phyloP scores from a whole-genome alignment of 2,797 vertebrate species.

The Danio aesculapii region DNA sequence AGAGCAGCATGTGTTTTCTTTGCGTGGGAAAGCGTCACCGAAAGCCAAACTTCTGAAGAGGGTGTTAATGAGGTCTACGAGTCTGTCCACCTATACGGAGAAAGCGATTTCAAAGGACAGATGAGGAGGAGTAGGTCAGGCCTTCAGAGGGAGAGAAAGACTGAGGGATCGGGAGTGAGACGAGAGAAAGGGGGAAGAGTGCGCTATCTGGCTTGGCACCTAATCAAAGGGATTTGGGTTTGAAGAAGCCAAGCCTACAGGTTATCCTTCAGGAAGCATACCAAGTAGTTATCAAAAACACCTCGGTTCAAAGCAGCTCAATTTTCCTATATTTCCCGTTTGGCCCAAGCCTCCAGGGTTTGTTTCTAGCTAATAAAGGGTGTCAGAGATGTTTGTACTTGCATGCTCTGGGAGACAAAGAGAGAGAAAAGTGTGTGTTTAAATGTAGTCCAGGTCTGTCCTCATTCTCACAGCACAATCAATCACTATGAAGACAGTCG shows the following conservation, averaged over 20 bases:
- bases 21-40: slow-evolving; percentile 69
- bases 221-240: slow-evolving; percentile 99
- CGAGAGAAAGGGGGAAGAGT: slow-evolving; percentile 46
- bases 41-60: slow-evolving; percentile 79
- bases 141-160: slow-evolving; percentile 67
- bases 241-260: slow-evolving; percentile 97
- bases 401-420: slow-evolving; percentile 79
- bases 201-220: slow-evolving; percentile 95
- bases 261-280: slow-evolving; percentile 99
- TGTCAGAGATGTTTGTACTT: slow-evolving; percentile 90
- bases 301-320: slow-evolving; percentile 98
- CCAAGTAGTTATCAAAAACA: slow-evolving; percentile 99
- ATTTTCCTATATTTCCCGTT: slow-evolving; percentile 97
- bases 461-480: slow-evolving; percentile 71
- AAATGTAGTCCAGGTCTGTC: slow-evolving; percentile 73
- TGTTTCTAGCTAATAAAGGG: slow-evolving; percentile 88
- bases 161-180: slow-evolving; percentile 42
- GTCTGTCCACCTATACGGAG: slow-evolving; percentile 78
- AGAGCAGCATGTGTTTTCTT: slow-evolving; percentile 71
- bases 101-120: slow-evolving; percentile 87
- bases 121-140: slow-evolving; percentile 80
- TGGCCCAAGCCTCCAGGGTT: slow-evolving; percentile 87
- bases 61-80: slow-evolving; percentile 80
- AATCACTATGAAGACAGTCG: slow-evolving; percentile 69
- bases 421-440: slow-evolving; percentile 69